These are phyloP conservation scores for Chaetodon trifasciatus DNA, from an alignment of 2,797 vertebrate species.

Conservation along the genomic window DNA sequence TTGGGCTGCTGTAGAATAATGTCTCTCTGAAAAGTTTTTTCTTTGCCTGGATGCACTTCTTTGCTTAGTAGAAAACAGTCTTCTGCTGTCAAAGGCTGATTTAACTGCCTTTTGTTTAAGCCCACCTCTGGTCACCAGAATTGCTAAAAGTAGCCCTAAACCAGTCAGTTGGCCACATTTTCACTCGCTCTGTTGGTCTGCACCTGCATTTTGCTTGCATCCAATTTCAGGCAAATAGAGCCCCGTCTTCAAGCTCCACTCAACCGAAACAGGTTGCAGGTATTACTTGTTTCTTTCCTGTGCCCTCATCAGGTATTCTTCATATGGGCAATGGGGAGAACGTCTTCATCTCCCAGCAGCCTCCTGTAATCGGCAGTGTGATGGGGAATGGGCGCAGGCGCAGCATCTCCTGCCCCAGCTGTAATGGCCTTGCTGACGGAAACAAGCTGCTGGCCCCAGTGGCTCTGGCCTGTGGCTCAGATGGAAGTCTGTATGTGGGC, in stretches of 20 bases:
- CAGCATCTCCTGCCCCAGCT: slow-evolving; percentile 99
- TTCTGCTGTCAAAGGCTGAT: neutral
- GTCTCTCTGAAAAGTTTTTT: neutral
- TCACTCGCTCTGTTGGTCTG: neutral
- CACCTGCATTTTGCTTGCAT: neutral
- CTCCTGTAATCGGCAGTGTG: slow-evolving; percentile 95
- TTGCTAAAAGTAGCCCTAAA: neutral
- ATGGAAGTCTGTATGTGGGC: slow-evolving; percentile 97
- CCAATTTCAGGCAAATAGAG: slow-evolving; percentile 3
- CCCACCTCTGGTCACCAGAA: slow-evolving; percentile 6
- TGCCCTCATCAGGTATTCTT: slow-evolving; percentile 90
- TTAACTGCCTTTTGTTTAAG: slow-evolving; percentile 9
- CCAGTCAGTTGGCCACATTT: neutral
- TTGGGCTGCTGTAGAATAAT: neutral
- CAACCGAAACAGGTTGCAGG: slow-evolving; percentile 29
- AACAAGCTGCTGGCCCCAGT: slow-evolving; percentile 98
- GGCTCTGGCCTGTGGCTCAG: slow-evolving; percentile 94
- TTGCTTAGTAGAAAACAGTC: neutral
- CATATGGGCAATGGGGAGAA: slow-evolving; percentile 99
- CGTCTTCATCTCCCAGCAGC: slow-evolving; percentile 98
- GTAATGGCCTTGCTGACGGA: slow-evolving; percentile 97
- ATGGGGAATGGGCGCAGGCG: slow-evolving; percentile 97
- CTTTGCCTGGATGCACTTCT: neutral
- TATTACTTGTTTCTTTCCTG: slow-evolving; percentile 53
- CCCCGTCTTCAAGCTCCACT: slow-evolving; percentile 4